Evolutionary conservation across 2,888 invertebrate species (phyloP).

Genomic region (Choreutis nemorana): DNA sequence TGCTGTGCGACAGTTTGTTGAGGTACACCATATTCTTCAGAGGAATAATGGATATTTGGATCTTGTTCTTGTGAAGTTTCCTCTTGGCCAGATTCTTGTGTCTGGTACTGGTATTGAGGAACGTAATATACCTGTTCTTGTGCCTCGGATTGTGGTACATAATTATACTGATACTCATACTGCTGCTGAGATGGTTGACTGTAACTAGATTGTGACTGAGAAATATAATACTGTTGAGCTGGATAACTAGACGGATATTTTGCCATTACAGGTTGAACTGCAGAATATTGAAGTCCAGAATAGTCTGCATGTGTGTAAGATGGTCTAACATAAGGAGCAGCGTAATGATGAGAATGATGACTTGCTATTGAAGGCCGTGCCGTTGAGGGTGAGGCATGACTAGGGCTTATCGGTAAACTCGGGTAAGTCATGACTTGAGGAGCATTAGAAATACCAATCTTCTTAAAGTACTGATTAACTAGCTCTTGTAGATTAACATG

Average conservation of each 20-base stretch:
- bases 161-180: slow-evolving; percentile 42
- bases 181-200: slow-evolving; percentile 33
- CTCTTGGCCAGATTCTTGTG: slow-evolving; percentile 24
- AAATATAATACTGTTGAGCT: slow-evolving; percentile 28
- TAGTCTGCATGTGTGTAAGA: slow-evolving; percentile 48
- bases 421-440: slow-evolving; percentile 46
- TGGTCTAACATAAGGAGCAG: slow-evolving; percentile 42
- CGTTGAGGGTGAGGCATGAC: slow-evolving; percentile 15
- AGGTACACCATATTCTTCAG: slow-evolving; percentile 24
- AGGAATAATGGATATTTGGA: slow-evolving; percentile 11
- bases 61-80: slow-evolving; percentile 16
- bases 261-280: slow-evolving; percentile 58
- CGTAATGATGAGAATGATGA: slow-evolving; percentile 39
- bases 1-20: slow-evolving; percentile 20
- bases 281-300: slow-evolving; percentile 55
- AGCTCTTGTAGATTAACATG: slow-evolving; percentile 63
- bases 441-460: slow-evolving; percentile 43
- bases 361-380: slow-evolving; percentile 15
- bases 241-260: slow-evolving; percentile 42
- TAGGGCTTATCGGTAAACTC: slow-evolving; percentile 18
- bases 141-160: slow-evolving; percentile 27
- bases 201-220: slow-evolving; percentile 33
- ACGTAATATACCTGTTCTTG: slow-evolving; percentile 32
- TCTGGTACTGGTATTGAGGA: slow-evolving; percentile 35
- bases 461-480: slow-evolving; percentile 59